Base-by-base conservation (phyloP, 2,797 vertebrate genomes). In the Picus viridis region DNA sequence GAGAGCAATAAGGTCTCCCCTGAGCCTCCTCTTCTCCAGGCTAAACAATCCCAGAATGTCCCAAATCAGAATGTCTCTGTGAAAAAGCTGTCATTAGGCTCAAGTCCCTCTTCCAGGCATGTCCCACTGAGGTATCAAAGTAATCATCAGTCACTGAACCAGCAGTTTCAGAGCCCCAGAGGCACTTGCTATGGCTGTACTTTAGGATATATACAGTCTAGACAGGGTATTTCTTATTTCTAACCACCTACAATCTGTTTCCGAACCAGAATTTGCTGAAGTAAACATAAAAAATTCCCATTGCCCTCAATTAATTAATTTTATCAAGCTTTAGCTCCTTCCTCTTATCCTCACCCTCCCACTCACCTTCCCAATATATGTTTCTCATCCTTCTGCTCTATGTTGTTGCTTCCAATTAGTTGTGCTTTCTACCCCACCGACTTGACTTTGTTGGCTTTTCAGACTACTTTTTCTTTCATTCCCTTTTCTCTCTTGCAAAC, bases 251-350 rank as follows among this genome's bases (percentile, higher is more conserved):
- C 58, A 93, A 63, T 62, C 59, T 87, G 69, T 77, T 91, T 72
- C 24, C 47, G 76, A 85, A 80, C 47, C 51, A 88, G 68, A 83
- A 88, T 78, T 53, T 92, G 67, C 86, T 93, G 88, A 86, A 93
- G 94, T 82, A 88, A 95, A 90, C 63, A 86, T 49, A 23, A 81
- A 93, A 91, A 82, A 77, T 80, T 88, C 75, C 64, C 27, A 56
- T 30, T 92, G 74, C 86, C 51, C 93, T 94, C 90, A 95, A 71
- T 90, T 86, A 92, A 82, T 69, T 72, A 51, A 51, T 95, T 91
- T 79, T 71, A 88, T 87, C 81, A 85, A 73, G 83, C 65, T 84
- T 86, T 65, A 92, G 88, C 68, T 91, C 76, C 81, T 90, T 88
- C 65, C 67, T 94, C 57, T 82, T 72, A 78, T 89, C 70, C 53